Percentiles rank a stretch among this genome's conserved stretches.
Conservation (phyloP, 1,140 invertebrate species). For the Lordiphosa clarofinis region DNA sequence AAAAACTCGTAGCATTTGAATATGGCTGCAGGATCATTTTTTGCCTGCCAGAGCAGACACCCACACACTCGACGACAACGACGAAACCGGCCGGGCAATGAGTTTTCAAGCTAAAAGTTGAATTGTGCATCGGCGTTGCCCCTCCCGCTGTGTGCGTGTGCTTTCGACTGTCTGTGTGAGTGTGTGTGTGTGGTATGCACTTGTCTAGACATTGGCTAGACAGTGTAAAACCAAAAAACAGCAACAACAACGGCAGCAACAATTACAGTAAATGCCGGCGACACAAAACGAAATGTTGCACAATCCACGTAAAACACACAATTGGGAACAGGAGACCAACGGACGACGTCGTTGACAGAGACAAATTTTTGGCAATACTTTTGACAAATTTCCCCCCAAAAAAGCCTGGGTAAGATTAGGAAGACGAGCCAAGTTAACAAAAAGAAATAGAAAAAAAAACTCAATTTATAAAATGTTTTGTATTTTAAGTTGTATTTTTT, state of each 20-base stretch:
- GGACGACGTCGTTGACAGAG: constrained; percentile 40
- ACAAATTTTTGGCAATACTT: constrained; percentile 65
- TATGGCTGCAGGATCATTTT: constrained; percentile 62
- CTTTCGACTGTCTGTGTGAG: constrained; percentile 56
- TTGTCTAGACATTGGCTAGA: constrained; percentile 79
- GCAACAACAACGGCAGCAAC: constrained; percentile 43
- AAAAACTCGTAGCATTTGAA: constrained; percentile 42
- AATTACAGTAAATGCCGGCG: constrained; percentile 71
- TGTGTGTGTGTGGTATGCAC: constrained; percentile 71
- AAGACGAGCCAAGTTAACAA: constrained; percentile 7
- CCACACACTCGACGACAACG: constrained; percentile 19
- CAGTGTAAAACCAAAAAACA: constrained; percentile 75
- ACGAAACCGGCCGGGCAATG: constrained; percentile 53
- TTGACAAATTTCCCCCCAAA: constrained; percentile 42
- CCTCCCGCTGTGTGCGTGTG: constrained; percentile 37
- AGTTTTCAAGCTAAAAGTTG: constrained; percentile 75
- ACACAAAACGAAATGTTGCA: constrained; percentile 73
- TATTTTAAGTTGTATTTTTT: constrained; percentile 37
- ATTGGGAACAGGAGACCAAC: constrained; percentile 4
- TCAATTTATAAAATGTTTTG: constrained; percentile 24
- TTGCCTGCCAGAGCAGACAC: constrained; percentile 22
- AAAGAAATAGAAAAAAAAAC: not conserved
- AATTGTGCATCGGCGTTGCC: constrained; percentile 71
- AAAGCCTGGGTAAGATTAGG: constrained; percentile 1
- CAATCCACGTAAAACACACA: constrained; percentile 48